Evolutionary conservation across 2,888 invertebrate species (phyloP).

Genomic region (Agriopis aurantiaria): DNA sequence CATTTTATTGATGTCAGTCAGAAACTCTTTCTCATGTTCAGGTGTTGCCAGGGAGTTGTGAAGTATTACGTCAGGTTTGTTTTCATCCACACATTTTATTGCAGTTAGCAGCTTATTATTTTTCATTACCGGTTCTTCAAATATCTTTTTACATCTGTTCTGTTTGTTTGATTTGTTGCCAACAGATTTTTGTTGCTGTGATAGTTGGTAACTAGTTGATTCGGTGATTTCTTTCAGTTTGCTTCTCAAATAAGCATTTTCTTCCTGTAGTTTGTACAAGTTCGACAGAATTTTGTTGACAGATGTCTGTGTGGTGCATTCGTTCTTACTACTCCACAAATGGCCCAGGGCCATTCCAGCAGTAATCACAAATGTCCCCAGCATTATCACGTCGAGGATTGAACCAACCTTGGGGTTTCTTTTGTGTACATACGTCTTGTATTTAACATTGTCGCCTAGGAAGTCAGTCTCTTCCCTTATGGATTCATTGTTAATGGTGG

Average conservation of each 20-base stretch:
- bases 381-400: conserved; percentile 78
- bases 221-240: conserved; percentile 76
- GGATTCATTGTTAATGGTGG: conserved; percentile 49
- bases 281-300: conserved; percentile 81
- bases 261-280: conserved; percentile 81
- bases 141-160: conserved; percentile 75
- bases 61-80: conserved; percentile 46
- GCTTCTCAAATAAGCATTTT: conserved; percentile 76
- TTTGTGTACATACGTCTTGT: conserved; percentile 81
- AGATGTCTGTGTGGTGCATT: conserved; percentile 71
- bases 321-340: conserved; percentile 82
- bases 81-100: conserved; percentile 73
- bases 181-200: conserved; percentile 57
- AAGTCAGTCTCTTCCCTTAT: conserved; percentile 66
- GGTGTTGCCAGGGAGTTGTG: conserved; percentile 51
- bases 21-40: conserved; percentile 68
- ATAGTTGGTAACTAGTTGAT: conserved; percentile 58
- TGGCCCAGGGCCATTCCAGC: conserved; percentile 83
- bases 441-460: conserved; percentile 69
- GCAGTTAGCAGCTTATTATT: conserved; percentile 64
- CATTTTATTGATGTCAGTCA: conserved; percentile 69
- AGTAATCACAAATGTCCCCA: conserved; percentile 78
- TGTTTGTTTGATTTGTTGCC: conserved; percentile 62
- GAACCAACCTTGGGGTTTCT: conserved; percentile 80
- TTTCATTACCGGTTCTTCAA: conserved; percentile 71